Evolutionary conservation across 1,140 invertebrate genomes (phyloP).

Genomic region (Neotoxoptera formosana): DNA sequence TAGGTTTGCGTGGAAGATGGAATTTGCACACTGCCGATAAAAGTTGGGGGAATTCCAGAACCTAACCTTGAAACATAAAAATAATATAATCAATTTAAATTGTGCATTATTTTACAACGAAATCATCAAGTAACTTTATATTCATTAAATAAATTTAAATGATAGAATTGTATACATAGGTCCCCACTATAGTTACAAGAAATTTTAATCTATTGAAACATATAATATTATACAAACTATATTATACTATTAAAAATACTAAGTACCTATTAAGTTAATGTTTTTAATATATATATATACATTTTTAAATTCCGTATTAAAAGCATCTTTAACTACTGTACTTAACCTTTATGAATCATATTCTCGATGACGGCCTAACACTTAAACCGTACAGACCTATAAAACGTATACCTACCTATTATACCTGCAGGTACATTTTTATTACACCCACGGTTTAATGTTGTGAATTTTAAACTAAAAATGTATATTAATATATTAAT

Average conservation of each 20-base stretch:
- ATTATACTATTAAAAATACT: neutral
- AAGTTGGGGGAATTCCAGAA: no score
- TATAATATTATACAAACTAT: no score
- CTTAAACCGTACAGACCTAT: neutral
- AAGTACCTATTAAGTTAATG: neutral
- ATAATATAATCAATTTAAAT: no score
- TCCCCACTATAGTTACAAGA: no score
- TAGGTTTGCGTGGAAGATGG: no score
- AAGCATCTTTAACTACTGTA: neutral
- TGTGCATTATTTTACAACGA: no score
- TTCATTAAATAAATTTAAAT: no score
- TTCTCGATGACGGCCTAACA: neutral
- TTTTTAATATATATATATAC: neutral
- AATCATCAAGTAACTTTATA: no score
- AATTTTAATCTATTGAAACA: neutral
- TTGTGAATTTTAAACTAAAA: neutral
- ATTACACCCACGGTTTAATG: neutral
- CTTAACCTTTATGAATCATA: constrained; percentile 2
- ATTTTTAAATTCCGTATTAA: neutral
- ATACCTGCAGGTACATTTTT: neutral
- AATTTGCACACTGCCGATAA: no score
- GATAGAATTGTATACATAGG: no score
- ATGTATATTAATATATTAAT: neutral
- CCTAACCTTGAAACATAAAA: no score
- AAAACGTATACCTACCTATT: neutral